A percentile compares a stretch with the other conserved stretches of the same genome.
Conservation (phyloP, 2,797 vertebrate species). For the Clarias fuscus region DNA sequence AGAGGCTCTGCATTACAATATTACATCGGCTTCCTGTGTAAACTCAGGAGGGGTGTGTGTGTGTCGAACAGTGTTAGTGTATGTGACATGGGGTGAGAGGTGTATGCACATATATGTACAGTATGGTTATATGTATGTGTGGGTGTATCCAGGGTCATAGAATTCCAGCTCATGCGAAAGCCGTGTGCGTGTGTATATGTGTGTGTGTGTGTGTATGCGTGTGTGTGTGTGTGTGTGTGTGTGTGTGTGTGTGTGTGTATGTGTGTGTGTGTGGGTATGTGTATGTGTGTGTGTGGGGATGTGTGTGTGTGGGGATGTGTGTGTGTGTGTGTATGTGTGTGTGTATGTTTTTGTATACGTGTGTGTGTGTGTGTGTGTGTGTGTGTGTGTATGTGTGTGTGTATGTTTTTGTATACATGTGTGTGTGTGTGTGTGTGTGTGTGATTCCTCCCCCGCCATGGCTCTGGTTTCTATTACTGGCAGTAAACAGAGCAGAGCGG, state of each 20-base stretch:
- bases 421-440: constrained; percentile 19
- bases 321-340: constrained; percentile 20
- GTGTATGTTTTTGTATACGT: not conserved
- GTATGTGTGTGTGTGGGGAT: constrained; percentile 6
- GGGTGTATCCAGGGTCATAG: constrained; percentile 11
- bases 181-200: not conserved
- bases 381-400: constrained; percentile 2
- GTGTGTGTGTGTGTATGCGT: constrained; percentile 8
- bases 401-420: not conserved
- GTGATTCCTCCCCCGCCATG: constrained; percentile 35
- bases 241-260: not conserved
- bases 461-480: constrained; percentile 54
- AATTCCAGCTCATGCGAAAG: constrained; percentile 19
- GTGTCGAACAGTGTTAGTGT: not conserved
- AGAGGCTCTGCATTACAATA: constrained; percentile 55
- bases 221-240: not conserved
- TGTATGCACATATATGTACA: not conserved
- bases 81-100: not conserved
- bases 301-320: not conserved
- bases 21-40: constrained; percentile 41
- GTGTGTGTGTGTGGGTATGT: constrained; percentile 14
- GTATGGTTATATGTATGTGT: not conserved
- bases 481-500: constrained; percentile 44
- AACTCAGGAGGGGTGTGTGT: constrained; percentile 17
- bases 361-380: constrained; percentile 5